Evolutionary conservation across 2,888 invertebrate species (phyloP), one percentile per base, ranked within the genome.

Genomic region (Anoplius nigerrimus): DNA sequence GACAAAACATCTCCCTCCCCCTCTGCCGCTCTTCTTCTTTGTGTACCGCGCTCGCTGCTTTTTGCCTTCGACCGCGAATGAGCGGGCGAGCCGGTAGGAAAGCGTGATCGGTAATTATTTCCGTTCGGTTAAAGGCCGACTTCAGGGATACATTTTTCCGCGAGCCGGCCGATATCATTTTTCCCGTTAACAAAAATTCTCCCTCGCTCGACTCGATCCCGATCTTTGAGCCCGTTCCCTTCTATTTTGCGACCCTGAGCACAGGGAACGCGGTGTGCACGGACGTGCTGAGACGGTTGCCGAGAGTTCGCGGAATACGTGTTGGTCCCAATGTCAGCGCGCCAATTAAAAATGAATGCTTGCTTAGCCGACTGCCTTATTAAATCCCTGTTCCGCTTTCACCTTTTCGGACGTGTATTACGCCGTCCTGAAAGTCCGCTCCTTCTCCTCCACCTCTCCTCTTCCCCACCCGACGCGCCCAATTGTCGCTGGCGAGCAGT

Each of bases 331-430:
- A 83, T 81, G 82, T 83, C 82, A 78, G 72, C 66, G 64, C 72
- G 77, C 74, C 80, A 82, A 83, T 83, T 83, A 81, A 82, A 81
- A 83, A 78, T 76, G 80, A 76, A 77, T 74, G 75, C 76, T 72
- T 80, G 73, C 74, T 80, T 72, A 75, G 66, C 70, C 72, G 72
- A 56, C 74, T 60, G 72, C 69, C 78, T 79, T 81, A 75, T 79
- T 74, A 74, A 80, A 68, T 69, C 57, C 66, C 53, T 52, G 59
- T 61, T 65, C 57, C 54, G 34, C 68, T 68, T 69, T 68, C 66
- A 66, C 62, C 48, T 52, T 71, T 66, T 63, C 51, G n/a, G n/a
- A n/a, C n/a, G n/a, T n/a, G n/a, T n/a, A n/a, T n/a, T n/a, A n/a
- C n/a, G n/a, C n/a, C n/a, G n/a, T n/a, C 54, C 54, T 16, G 24